Conservation (phyloP, 2,888 invertebrate species). For the Gasteruption jaculator region DNA sequence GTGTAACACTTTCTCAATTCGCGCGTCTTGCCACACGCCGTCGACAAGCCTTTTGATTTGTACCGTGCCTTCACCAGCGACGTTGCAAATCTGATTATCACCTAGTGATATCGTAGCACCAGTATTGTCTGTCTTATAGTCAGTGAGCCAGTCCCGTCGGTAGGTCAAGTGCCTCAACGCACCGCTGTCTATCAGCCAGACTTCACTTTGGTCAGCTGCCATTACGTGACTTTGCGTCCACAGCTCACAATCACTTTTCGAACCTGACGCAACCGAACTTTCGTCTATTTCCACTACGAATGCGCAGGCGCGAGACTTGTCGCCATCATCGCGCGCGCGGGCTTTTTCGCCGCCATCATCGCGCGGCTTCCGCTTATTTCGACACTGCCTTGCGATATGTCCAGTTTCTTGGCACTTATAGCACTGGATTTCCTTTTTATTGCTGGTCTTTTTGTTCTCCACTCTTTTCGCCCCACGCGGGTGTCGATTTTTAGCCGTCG, state of each 20-base stretch:
- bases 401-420: conserved; percentile 18
- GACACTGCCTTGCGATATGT: conserved; percentile 22
- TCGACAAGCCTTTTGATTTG: conserved; percentile 16
- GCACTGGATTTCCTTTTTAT: conserved; percentile 18
- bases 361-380: conserved; percentile 14
- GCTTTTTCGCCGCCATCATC: too few relatives aligned
- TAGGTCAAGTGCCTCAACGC: conserved; percentile 21
- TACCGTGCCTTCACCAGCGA: conserved; percentile 24
- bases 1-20: conserved; percentile 25
- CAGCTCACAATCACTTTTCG: conserved; percentile 7
- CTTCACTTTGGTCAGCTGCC: conserved; percentile 17
- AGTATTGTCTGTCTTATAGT: conserved; percentile 13
- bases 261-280: conserved; percentile 8
- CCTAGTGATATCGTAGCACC: conserved; percentile 19
- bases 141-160: conserved; percentile 23
- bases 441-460: conserved; percentile 6
- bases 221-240: conserved; percentile 13
- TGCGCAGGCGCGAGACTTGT: conserved; percentile 10
- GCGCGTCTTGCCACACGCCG: conserved; percentile 19
- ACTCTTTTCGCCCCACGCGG: conserved; percentile 2
- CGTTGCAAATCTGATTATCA: conserved; percentile 21
- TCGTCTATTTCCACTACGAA: conserved; percentile 13
- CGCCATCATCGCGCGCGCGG: too few relatives aligned
- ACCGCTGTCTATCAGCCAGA: conserved; percentile 25
- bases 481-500: conserved; percentile 13